Base-by-base conservation (phyloP, 2,888 invertebrate genomes). In the Hirudinaria manillensis region DNA sequence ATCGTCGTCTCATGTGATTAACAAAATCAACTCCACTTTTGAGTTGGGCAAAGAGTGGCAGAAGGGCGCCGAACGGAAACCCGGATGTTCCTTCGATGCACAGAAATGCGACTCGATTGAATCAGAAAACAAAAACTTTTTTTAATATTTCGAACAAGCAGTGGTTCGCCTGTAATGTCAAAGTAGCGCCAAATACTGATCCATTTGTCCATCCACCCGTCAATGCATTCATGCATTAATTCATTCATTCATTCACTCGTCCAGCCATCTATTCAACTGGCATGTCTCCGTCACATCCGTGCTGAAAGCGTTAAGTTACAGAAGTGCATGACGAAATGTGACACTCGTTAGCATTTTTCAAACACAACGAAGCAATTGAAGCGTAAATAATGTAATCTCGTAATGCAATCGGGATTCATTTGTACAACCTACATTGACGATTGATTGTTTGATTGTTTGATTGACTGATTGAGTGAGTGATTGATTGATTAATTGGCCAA, bases 401-500 rank as follows among this genome's bases (percentile, higher is more conserved):
- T 45, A 45, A 45, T 45, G 1, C 16, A 45, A 45, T 45, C 45
- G 16, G 45, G 16, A 45, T 45, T 45, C 45, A 45, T 45, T 7
- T 45, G 45, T 45, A 45, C 45, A 45, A 45, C 45, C 94, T 99
- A 77, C n/a, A 34, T n/a, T 29, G 16, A 68, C 29, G 34, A 21
- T 29, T 32, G 68, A 68, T 27, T 68, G 68, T 21, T 29, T 68
- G 68, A 36, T 16, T 65, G 65, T 13, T 3, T 21, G 32, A 29
- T 10, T n/a, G 32, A 21, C 6, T 67, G 32, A 27, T n/a, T 68
- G 34, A 10, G 27, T 68, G 34, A 32, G 7, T 32, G 34, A 36
- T n/a, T 27, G 16, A n/a, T 3, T 68, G 19, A 10, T 16, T 32
- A 32, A 21, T 4, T 3, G 34, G 68, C 7, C 32, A 16, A 36